Conservation (phyloP, 2,888 invertebrate species). For the Phyllotreta striolata region DNA sequence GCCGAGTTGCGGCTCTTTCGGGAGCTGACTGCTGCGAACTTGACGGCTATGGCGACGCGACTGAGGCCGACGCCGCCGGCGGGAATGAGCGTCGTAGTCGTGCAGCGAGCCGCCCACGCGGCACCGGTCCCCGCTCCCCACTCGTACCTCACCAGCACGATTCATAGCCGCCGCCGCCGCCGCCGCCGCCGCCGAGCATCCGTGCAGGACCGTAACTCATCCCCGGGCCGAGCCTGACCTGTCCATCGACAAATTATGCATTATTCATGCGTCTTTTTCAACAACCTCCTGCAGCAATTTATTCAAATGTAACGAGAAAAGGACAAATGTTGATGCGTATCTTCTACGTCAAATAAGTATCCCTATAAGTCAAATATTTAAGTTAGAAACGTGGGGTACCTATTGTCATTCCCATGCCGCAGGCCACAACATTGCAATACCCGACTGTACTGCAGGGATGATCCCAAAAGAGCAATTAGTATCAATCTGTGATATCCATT, state of each 20-base stretch:
- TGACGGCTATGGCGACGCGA: slow-evolving; percentile 35
- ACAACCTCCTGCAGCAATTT: too few species aligned
- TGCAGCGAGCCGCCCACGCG: slow-evolving; percentile 55
- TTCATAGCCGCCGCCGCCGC: slow-evolving; percentile 20
- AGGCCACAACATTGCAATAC: too few species aligned
- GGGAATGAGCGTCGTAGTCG: slow-evolving; percentile 50
- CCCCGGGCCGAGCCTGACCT: slow-evolving; percentile 6
- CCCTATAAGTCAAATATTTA: too few species aligned
- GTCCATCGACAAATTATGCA: neutral
- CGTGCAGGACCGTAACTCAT: slow-evolving; percentile 23
- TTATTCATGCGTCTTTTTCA: neutral
- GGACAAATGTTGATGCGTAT: too few species aligned
- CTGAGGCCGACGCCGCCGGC: slow-evolving; percentile 38
- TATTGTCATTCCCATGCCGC: too few species aligned
- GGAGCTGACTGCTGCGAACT: slow-evolving; percentile 23
- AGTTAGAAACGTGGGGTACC: too few species aligned
- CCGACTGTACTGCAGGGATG: too few species aligned
- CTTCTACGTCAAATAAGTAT: too few species aligned
- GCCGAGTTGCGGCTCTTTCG: slow-evolving; percentile 35
- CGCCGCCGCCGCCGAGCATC: slow-evolving; percentile 23
- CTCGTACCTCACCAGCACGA: slow-evolving; percentile 30
- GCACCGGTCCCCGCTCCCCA: slow-evolving; percentile 44
- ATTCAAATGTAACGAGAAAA: too few species aligned
- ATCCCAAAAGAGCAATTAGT: too few species aligned
- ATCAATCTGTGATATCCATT: too few species aligned